Base-by-base conservation (phyloP, 2,888 invertebrate genomes). In the Lasioglossum leucozonium region DNA sequence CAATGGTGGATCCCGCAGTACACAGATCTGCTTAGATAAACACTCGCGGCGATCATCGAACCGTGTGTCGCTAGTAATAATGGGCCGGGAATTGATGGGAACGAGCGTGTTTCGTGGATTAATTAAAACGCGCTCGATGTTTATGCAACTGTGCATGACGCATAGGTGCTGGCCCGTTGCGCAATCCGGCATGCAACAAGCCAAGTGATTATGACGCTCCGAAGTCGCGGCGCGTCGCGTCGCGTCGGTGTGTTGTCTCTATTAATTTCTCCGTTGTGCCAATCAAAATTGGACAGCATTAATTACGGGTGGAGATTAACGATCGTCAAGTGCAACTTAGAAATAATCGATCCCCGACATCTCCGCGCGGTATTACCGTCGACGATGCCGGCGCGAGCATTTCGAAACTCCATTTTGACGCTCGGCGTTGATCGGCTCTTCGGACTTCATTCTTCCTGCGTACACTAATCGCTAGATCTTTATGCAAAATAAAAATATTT, bases 91-190 rank as follows among this genome's bases (percentile, higher is more conserved):
- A 51, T 76, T 44, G 62, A 80, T 77, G 71, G 72, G 80, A 62
- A 71, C 72, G 47, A 5, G 51, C 30, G 37, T 73, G 62, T 89
- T 79, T 62, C 62, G 73, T 40, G 82, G 72, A 79, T 82, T 89
- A 79, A 88, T 89, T 89, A 87, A 89, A 89, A 72, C 65, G 16
- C 47, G 72, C 44, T 44, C 44, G 30, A 37, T 67, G 84, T 77
- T 89, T 82, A 84, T 80, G 74, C 79, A 88, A 87, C 55, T 47
- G 42, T n/a, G 42, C 47, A 40, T 51, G 81, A 81, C 76, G 78
- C 72, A 73, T 79, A 73, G 77, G 72, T 55, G 69, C 77, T 47
- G 74, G n/a, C 47, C 77, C 34, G 80, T 86, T 75, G 69, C 72
- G 75, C 69, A 87, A 89, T 73, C 69, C 30, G 16, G 40, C n/a